Conservation (phyloP, 2,113 vertebrate genomes). For the Campylorhamphus procurvoides region DNA sequence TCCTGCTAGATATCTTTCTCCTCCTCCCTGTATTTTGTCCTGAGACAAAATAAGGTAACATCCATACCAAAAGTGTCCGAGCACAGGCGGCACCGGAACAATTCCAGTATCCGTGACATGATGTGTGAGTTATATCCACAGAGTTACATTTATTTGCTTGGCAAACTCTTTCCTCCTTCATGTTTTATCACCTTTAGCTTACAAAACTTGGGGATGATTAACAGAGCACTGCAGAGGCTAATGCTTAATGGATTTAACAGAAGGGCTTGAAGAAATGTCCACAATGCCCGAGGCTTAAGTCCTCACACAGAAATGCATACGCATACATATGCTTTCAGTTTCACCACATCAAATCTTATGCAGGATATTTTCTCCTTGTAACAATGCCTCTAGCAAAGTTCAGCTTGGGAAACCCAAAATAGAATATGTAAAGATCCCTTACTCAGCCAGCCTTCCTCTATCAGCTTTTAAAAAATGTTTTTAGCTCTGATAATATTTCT, state of each 20-base stretch:
- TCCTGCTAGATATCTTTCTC: background rate
- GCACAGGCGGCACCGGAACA: background rate
- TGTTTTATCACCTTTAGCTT: background rate
- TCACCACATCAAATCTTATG: background rate
- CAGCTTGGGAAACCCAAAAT: background rate
- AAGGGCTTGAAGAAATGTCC: background rate
- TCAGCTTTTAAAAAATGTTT: background rate
- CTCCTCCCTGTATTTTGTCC: background rate
- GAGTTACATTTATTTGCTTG: background rate
- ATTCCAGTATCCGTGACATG: fast-evolving
- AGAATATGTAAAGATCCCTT: background rate
- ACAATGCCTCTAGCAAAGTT: constrained; percentile 13
- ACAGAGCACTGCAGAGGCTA: background rate
- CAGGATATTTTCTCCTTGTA: constrained; percentile 4
- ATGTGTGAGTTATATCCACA: background rate
- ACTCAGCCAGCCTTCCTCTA: background rate
- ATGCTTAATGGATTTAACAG: background rate
- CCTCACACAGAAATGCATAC: background rate
- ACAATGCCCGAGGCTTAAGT: background rate
- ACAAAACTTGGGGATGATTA: background rate
- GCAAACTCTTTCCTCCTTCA: background rate
- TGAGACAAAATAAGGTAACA: background rate
- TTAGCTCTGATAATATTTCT: background rate
- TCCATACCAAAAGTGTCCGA: background rate
- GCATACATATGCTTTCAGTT: background rate